Evolutionary conservation across 2,888 invertebrate species (phyloP), one percentile per base, ranked within the genome.

Genomic region (Chloroclysta siterata): DNA sequence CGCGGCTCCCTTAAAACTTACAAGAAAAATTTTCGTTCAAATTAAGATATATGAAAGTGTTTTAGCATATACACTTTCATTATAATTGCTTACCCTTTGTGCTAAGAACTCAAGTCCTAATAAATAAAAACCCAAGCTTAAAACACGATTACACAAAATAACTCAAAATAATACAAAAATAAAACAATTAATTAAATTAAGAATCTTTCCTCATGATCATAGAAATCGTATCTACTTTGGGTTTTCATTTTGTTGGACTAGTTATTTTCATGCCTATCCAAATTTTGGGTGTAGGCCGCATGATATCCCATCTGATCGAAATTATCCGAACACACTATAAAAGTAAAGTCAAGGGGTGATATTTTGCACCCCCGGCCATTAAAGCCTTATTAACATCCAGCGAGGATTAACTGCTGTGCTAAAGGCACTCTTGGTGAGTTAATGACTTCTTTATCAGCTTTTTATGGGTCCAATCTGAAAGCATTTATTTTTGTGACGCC

Each of bases 341-440:
- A 60, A 63, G 47, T 56, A 22, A 59, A 62, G 50, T 60, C 39
- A 62, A 71, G 71, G 66, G 71, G 56, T 64, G 71, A 73, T 76
- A 81, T 76, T 73, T 72, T 70, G 62, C 68, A 69, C 63, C 73
- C 71, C 76, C 75, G 68, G 64, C 72, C 82, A 81, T 86, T 82
- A 83, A 78, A 77, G 69, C 64, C 81, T 86, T 81, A 81, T 89
- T 85, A 87, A 82, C 74, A 88, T 84, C 85, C 84, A 63, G 76
- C 70, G 71, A 67, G 81, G 83, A 85, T 87, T 85, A 82, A 78
- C 79, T 77, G 75, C 74, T 69, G 74, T 79, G 77, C 82, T 84
- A 82, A 81, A 80, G 73, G 73, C 77, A 79, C 78, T 80, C 78
- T 78, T 72, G 71, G 75, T 70, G 77, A 79, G 79, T 80, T 87